These are phyloP conservation scores for Agonopterix alstromeriana DNA, from an alignment of 2,888 invertebrate species.

Conservation along the genomic window DNA sequence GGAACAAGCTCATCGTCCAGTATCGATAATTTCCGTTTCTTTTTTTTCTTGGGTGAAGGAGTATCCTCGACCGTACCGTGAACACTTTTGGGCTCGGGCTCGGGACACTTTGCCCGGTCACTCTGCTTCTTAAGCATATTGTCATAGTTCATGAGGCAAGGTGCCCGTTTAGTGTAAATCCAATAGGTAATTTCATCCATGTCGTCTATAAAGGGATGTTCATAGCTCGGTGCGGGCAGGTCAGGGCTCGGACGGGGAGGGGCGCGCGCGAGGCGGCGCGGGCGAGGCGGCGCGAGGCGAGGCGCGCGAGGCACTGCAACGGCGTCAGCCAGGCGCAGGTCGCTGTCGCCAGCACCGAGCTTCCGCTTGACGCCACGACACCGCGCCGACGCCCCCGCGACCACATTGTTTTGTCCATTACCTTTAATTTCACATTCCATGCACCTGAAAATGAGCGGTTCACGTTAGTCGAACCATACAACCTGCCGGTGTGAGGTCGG, in stretches of 20 bases:
- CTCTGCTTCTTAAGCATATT: slow-evolving; percentile 40
- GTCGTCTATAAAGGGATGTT: slow-evolving; percentile 55
- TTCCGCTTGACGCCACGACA: slow-evolving; percentile 25
- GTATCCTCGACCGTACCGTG: slow-evolving; percentile 27
- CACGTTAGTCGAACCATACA: no score
- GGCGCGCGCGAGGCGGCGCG: slow-evolving; percentile 15
- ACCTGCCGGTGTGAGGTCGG: no score
- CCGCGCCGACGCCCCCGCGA: slow-evolving; percentile 11
- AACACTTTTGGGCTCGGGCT: slow-evolving; percentile 33
- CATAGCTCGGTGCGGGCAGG: slow-evolving; percentile 7
- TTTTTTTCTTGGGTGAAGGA: slow-evolving; percentile 45
- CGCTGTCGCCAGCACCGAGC: slow-evolving; percentile 24
- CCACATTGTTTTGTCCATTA: slow-evolving; percentile 24
- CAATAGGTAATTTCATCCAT: slow-evolving; percentile 70
- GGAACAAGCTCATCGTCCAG: slow-evolving; percentile 49
- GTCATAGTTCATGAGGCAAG: slow-evolving; percentile 63
- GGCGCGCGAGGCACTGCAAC: slow-evolving; percentile 28
- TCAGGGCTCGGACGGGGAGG: slow-evolving; percentile 11
- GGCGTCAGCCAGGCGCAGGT: slow-evolving; percentile 36
- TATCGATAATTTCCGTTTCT: slow-evolving; percentile 49
- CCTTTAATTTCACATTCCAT: slow-evolving; percentile 46
- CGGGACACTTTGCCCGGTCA: slow-evolving; percentile 41
- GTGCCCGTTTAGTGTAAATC: slow-evolving; percentile 64
- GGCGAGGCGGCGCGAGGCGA: slow-evolving; percentile 23
- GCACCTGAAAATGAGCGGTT: slow-evolving; percentile 36